Evolutionary conservation across 1,140 invertebrate genomes (phyloP), one percentile per base, ranked within the genome.

Genomic region (Pseudomyrmex cubaensis): DNA sequence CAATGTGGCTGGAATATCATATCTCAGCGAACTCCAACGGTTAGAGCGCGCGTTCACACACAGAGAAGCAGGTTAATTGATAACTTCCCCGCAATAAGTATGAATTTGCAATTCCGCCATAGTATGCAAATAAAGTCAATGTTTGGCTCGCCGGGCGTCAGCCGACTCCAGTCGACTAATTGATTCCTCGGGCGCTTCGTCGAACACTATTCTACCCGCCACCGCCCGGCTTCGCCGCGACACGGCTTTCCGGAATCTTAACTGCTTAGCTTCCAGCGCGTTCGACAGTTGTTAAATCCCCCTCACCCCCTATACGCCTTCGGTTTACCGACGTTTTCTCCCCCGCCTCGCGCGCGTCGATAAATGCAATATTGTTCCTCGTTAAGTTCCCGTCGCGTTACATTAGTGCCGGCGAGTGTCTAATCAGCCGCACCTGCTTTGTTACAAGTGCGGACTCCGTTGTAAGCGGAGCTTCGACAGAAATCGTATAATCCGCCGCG

Each of bases 151-250:
- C 17, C 15, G 76, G 44, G 76, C 76, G 56, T 80, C 76, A 80
- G 76, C n/a, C 76, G 76, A 70, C 64, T 78, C 52, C 64, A 70
- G 76, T 69, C 76, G 76, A 78, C 76, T 78, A 78, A 78, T 78
- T 78, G 64, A 78, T 78, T 78, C 64, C 76, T 78, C 76, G 76
- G 64, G 75, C 75, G 48, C 63, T 78, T 57, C 63, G 52, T 35
- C 12, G 25, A 75, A 22, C 20, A 46, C 20, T n/a, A 7, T 5
- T 35, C 35, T 8, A 25, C 12, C 44, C n/a, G 44, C 62, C 22
- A 46, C 22, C 52, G 4, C 63, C 66, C 66, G 44, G 44, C 35
- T 35, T 35, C 35, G 35, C 35, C 46, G 63, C 15, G 50, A 35
- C 44, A 72, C 76, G 48, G 64, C 44, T 78, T 35, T 78, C 64